Conservation (phyloP, 2,797 vertebrate species). For the Pantherophis vulpinus region DNA sequence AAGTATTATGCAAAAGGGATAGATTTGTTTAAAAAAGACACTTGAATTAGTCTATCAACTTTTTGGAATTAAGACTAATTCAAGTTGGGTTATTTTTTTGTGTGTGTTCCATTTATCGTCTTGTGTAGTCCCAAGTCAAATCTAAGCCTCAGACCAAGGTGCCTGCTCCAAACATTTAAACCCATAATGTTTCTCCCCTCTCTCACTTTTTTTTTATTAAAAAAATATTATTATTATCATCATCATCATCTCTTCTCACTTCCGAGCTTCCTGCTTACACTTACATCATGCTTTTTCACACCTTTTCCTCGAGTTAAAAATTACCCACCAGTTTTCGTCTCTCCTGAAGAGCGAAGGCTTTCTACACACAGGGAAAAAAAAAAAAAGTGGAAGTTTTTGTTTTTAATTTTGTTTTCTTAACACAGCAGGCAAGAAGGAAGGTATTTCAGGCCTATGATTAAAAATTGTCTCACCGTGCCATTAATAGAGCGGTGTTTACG, state of each 20-base stretch:
- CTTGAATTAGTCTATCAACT: not conserved
- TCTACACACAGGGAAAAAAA: too few species aligned
- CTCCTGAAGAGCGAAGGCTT: not conserved
- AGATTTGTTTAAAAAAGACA: not conserved
- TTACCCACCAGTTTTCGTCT: not conserved
- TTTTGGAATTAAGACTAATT: not conserved
- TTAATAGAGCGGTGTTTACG: slow-evolving; percentile 22
- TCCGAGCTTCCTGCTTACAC: not conserved
- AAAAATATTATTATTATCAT: not conserved
- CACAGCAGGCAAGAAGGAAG: not conserved
- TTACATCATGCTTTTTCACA: slow-evolving; percentile 5
- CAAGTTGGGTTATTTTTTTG: not conserved
- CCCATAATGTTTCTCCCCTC: not conserved
- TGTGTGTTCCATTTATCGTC: not conserved
- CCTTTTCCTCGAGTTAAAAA: not conserved
- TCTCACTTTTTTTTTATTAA: not conserved
- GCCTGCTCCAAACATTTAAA: not conserved
- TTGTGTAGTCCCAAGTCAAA: not conserved
- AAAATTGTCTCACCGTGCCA: slow-evolving; percentile 9
- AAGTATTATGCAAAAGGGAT: not conserved
- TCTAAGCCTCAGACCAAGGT: not conserved
- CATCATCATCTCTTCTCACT: not conserved
- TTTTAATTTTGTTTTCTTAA: not conserved
- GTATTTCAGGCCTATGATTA: not conserved
- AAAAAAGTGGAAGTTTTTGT: not conserved